Conservation (phyloP, 2,797 vertebrate species). For the Emys orbicularis region DNA sequence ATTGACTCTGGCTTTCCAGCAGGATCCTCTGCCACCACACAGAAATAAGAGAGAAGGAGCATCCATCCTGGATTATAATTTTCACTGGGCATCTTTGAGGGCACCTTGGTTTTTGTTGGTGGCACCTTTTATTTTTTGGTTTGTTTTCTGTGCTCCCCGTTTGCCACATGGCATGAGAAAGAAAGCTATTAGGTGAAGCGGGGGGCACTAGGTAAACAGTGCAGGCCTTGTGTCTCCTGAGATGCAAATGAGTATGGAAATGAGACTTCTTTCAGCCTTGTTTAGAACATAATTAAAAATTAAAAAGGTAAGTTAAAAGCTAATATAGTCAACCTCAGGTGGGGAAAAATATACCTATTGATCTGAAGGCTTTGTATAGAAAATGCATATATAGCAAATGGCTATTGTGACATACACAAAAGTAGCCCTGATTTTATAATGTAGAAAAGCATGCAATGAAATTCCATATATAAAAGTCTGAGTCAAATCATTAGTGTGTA, state of each 20-base stretch:
- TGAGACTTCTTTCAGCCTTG: constrained; percentile 64
- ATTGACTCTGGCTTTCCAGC: constrained; percentile 20
- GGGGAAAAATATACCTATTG: constrained; percentile 63
- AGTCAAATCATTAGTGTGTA: neutral
- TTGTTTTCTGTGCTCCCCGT: neutral
- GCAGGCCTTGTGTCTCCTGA: constrained; percentile 60
- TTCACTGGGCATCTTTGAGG: neutral
- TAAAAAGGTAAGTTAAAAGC: constrained; percentile 73
- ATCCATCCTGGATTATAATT: neutral
- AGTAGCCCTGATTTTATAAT: constrained; percentile 17
- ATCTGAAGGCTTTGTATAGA: constrained; percentile 56
- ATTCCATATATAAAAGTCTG: neutral
- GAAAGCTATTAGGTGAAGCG: constrained; percentile 10
- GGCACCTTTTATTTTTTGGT: neutral
- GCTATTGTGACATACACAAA: neutral
- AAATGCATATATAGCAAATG: neutral
- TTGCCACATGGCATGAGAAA: neutral
- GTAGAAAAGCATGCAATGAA: constrained; percentile 1
- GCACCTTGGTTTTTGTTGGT: constrained; percentile 11
- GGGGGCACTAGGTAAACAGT: constrained; percentile 60
- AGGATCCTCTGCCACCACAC: neutral
- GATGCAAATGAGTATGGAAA: constrained; percentile 69
- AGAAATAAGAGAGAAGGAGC: neutral
- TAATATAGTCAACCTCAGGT: constrained; percentile 62
- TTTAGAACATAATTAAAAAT: constrained; percentile 77